Evolutionary conservation across 2,113 vertebrate species (phyloP).

Genomic region (Baryphthengus martii): DNA sequence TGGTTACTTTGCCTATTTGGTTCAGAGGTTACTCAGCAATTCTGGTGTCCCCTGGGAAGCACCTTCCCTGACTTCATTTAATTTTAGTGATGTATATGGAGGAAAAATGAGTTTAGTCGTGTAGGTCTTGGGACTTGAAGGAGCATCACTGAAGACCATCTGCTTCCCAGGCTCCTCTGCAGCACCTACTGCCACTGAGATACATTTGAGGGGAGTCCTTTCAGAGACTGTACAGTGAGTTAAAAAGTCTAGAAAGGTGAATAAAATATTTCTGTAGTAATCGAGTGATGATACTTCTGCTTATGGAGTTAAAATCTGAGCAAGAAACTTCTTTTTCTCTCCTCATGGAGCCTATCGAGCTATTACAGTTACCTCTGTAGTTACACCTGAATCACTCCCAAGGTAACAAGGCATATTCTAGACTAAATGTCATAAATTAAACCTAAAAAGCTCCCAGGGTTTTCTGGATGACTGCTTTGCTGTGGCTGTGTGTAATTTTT

Average conservation of each 20-base stretch:
- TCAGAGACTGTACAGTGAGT: accelerated
- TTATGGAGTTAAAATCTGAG: not conserved
- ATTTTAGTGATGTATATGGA: accelerated
- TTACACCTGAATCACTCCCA: not conserved
- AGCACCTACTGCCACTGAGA: not conserved
- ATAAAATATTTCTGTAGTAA: not conserved
- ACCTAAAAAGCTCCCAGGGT: not conserved
- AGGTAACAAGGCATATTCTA: not conserved
- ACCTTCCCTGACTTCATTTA: not conserved
- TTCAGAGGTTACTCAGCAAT: not conserved
- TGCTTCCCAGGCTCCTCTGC: not conserved
- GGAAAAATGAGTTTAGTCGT: not conserved
- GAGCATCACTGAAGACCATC: not conserved
- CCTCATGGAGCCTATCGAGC: not conserved
- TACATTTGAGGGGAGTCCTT: not conserved
- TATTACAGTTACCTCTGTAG: not conserved
- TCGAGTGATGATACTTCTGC: not conserved
- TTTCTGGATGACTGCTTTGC: not conserved
- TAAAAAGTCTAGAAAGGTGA: not conserved
- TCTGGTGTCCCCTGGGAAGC: not conserved
- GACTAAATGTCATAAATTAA: not conserved
- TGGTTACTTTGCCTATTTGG: not conserved
- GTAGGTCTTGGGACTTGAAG: not conserved
- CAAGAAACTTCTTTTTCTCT: not conserved
- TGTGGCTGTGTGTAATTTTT: not conserved